A percentile compares a stretch with the other conserved stretches of the same genome.
phyloP scores from a whole-genome alignment of 2,113 vertebrate genomes.

The Nothobranchius furzeri region DNA sequence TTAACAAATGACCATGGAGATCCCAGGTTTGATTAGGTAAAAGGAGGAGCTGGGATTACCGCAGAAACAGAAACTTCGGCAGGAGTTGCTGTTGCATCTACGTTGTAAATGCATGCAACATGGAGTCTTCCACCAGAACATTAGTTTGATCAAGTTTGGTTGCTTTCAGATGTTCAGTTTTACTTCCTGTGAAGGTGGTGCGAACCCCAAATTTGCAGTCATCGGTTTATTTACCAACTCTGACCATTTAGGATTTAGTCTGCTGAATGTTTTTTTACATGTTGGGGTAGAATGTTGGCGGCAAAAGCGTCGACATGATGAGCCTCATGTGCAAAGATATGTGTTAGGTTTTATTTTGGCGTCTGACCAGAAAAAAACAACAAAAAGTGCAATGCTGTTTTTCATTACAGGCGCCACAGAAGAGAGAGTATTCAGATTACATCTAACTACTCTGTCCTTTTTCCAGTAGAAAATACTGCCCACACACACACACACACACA shows the following conservation, averaged over 20 bases:
- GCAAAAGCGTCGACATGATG: slow-evolving; percentile 3
- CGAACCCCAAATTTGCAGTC: no score
- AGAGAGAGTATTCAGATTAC: slow-evolving; percentile 67
- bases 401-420: slow-evolving; percentile 70
- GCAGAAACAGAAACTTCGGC: slow-evolving; percentile 10
- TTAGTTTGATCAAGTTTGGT: no score
- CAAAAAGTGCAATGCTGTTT: slow-evolving; percentile 62
- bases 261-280: background rate
- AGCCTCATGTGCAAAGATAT: slow-evolving; percentile 34
- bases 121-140: no score
- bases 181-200: no score
- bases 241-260: background rate
- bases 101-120: no score
- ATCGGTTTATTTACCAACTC: background rate
- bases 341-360: slow-evolving; percentile 35
- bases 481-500: slow-evolving; percentile 66
- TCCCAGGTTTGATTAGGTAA: slow-evolving; percentile 62
- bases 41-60: slow-evolving; percentile 3
- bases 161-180: no score
- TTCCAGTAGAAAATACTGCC: slow-evolving; percentile 75
- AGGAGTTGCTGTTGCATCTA: background rate
- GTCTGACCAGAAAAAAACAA: slow-evolving; percentile 12
- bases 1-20: slow-evolving; percentile 64
- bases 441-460: slow-evolving; percentile 70
- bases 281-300: background rate